A percentile compares a stretch with the other conserved stretches of the same genome.
Conservation (phyloP, 1,140 invertebrate genomes). For the Bombyx mori region DNA sequence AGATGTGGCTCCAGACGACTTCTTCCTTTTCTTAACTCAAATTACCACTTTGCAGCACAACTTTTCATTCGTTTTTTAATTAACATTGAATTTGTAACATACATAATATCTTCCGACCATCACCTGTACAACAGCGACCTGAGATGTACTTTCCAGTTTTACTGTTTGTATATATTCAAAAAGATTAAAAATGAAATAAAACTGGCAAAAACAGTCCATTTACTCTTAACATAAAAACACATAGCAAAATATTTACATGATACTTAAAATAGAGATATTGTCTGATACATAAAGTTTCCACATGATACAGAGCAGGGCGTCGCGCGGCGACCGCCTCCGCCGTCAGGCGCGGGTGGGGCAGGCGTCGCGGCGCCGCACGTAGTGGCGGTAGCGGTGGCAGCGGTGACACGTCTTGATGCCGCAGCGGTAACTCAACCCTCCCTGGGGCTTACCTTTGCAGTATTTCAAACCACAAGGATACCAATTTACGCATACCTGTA, state of each 20-base stretch:
- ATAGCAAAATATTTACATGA: slow-evolving; percentile 35
- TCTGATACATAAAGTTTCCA: slow-evolving; percentile 8
- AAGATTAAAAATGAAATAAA: no score
- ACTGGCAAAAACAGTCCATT: slow-evolving; percentile 16
- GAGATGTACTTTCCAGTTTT: no score
- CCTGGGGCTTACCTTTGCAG: slow-evolving; percentile 81
- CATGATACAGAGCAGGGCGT: neutral
- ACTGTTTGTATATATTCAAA: no score
- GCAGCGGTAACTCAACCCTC: slow-evolving; percentile 83
- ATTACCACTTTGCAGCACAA: no score
- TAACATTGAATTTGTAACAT: no score
- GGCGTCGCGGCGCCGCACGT: slow-evolving; percentile 84
- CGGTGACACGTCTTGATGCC: slow-evolving; percentile 95
- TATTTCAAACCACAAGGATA: slow-evolving; percentile 96
- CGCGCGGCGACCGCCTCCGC: slow-evolving; percentile 27
- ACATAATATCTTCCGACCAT: no score
- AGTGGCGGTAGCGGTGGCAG: slow-evolving; percentile 89
- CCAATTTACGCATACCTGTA: slow-evolving; percentile 86
- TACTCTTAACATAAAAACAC: slow-evolving; percentile 12
- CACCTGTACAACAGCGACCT: no score
- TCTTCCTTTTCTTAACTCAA: no score
- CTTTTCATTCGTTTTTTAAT: no score
- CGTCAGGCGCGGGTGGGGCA: slow-evolving; percentile 79
- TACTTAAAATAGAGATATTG: neutral
- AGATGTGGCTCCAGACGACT: no score